Percentiles rank a stretch among this genome's conserved stretches.
These are phyloP conservation scores for Rhadinocentrus ornatus DNA, from an alignment of 2,797 vertebrate species.

Conservation along the genomic window DNA sequence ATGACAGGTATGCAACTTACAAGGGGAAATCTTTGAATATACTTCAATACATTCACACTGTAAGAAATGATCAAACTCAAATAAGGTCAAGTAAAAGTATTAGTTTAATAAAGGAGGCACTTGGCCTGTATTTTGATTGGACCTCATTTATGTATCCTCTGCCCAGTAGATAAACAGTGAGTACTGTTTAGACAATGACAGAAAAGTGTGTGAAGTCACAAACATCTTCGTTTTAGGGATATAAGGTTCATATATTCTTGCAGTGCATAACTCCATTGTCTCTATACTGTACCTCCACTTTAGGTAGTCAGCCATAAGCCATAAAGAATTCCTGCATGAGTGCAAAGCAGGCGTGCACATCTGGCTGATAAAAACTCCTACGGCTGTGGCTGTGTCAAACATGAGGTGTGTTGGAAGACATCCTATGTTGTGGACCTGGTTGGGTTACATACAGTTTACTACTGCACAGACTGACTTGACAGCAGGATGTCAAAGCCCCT, in stretches of 20 bases:
- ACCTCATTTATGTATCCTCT: neutral
- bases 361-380: constrained; percentile 50
- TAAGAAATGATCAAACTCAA: neutral
- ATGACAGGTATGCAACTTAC: neutral
- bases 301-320: constrained; percentile 3
- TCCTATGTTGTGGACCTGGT: constrained; percentile 44
- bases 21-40: no score
- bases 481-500: constrained; percentile 40
- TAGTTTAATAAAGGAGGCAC: neutral
- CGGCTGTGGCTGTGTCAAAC: constrained; percentile 23
- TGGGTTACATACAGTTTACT: constrained; percentile 25
- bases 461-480: constrained; percentile 24
- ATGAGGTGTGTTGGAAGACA: constrained; percentile 43
- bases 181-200: neutral
- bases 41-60: no score
- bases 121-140: neutral
- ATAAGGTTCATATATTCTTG: constrained; percentile 1
- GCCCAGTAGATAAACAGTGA: neutral
- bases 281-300: constrained; percentile 10
- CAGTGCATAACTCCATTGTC: constrained; percentile 10
- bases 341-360: constrained; percentile 46
- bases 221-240: neutral
- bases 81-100: neutral
- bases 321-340: constrained; percentile 43
- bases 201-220: neutral